Percentiles rank a stretch among this genome's conserved stretches.
phyloP scores from a whole-genome alignment of 53 echinoderm and acorn worm genomes.

The Luidia sarsii region DNA sequence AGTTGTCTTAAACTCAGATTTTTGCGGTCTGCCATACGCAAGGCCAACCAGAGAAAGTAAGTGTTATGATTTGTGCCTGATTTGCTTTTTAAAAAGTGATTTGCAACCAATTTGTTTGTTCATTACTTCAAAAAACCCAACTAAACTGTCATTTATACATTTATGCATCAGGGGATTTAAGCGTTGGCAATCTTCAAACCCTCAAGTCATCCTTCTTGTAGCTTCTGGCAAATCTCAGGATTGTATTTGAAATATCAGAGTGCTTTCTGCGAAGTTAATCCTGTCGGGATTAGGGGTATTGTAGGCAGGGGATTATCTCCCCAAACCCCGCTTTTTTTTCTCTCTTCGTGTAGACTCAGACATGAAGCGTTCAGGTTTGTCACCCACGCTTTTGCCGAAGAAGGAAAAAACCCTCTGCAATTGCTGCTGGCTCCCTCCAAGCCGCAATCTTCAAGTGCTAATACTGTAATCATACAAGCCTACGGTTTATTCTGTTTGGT shows the following conservation, averaged over 20 bases:
- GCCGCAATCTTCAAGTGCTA: conserved; percentile 7
- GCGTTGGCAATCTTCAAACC: not conserved
- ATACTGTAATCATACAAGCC: conserved; percentile 4
- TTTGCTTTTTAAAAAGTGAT: no score
- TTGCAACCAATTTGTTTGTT: conserved; percentile 1
- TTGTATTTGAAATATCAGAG: not conserved
- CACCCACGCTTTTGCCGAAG: not conserved
- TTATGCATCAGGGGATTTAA: not conserved
- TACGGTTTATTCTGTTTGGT: not conserved
- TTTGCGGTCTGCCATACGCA: no score
- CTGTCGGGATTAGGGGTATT: conserved; percentile 1
- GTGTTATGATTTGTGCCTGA: no score
- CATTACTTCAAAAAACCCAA: not conserved
- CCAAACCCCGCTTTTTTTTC: not conserved
- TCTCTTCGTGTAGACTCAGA: not conserved
- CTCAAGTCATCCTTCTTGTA: not conserved
- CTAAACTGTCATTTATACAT: no score
- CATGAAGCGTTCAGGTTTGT: not conserved
- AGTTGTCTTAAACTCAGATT: no score
- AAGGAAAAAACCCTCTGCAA: not conserved
- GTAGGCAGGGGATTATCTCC: conserved; percentile 5
- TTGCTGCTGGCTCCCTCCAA: not conserved
- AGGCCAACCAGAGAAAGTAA: no score
- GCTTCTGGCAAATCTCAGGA: not conserved
- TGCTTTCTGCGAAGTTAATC: not conserved